Evolutionary conservation across 2,797 vertebrate species (phyloP).

Genomic region (Mastacembelus armatus): DNA sequence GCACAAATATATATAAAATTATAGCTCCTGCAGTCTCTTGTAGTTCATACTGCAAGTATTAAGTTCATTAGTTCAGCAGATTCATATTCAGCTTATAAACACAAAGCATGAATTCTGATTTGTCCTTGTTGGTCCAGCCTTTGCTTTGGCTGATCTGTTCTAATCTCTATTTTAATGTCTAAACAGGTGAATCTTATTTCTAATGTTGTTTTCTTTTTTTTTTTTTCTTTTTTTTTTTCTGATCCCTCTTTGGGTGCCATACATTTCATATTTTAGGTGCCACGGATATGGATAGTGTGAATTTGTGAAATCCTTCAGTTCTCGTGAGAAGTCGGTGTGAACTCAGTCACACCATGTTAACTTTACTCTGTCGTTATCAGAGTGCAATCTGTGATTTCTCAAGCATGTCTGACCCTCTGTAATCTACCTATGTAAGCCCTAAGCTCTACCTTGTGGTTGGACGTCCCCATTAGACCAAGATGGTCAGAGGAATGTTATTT

Average conservation of each 20-base stretch:
- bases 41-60: background rate
- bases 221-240: background rate
- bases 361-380: background rate
- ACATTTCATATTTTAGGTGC: constrained; percentile 7
- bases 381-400: constrained; percentile 77
- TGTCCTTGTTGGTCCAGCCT: background rate
- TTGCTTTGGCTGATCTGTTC: background rate
- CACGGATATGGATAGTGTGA: constrained; percentile 15
- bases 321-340: constrained; percentile 6
- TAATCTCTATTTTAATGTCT: too few species aligned
- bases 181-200: too few species aligned
- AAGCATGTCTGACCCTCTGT: constrained; percentile 75
- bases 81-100: background rate
- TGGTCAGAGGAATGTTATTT: constrained; percentile 26
- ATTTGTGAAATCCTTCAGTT: constrained; percentile 13
- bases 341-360: background rate
- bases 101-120: background rate
- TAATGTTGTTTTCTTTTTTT: too few species aligned
- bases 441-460: background rate
- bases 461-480: background rate
- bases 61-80: background rate
- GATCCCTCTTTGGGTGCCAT: constrained; percentile 34
- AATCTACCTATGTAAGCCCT: constrained; percentile 43
- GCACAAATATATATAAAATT: background rate
- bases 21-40: background rate